Evolutionary conservation across 2,797 vertebrate genomes (phyloP), one percentile per base, ranked within the genome.

Genomic region (Okamejei kenojei): DNA sequence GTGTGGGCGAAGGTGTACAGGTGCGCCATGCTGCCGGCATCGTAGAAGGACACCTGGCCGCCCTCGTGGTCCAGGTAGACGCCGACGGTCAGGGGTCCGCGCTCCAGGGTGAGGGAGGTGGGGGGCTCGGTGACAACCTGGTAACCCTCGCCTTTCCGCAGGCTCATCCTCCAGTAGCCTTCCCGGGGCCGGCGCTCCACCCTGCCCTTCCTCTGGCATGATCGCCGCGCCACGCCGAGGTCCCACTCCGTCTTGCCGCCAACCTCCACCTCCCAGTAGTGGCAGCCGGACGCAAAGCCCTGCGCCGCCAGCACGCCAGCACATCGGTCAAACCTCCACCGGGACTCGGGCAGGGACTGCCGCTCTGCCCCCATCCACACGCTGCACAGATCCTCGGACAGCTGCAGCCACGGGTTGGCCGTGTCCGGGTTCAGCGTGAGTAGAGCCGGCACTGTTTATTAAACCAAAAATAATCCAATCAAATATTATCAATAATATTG

Each of bases 191-290:
- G 32, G n/a, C 84, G 84, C 2, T 21, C n/a, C 61, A 88, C 35
- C 8, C 84, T 68, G 7, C 84, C 84, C 32, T 88, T 88, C 84
- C 84, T 88, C 15, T 65, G 15, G 84, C 84, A 88, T n/a, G 84
- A 88, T 32, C 21, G 21, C 8, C 32, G 65, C 7, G 61, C 84
- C n/a, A 88, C 84, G 1, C 61, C 84, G n/a, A 88, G 84, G 8
- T 88, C 84, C 84, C 84, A 88, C 84, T 68, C 84, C 0, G 84
- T 88, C n/a, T 88, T 88, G 8, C 23, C 8, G 1, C 61, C 84
- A 61, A 88, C 84, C 63, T 88, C n/a, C 84, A 88, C 84, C 61
- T 88, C 84, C 84, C 84, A 88, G 61, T 88, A 88, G 84, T 88
- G 84, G 7, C 61, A 32, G 15, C 84, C 84, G 0, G 61, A 10